These are phyloP conservation scores for Porites cylindrica DNA, from an alignment of 92 coral and sea anemone genomes.

Conservation along the genomic window DNA sequence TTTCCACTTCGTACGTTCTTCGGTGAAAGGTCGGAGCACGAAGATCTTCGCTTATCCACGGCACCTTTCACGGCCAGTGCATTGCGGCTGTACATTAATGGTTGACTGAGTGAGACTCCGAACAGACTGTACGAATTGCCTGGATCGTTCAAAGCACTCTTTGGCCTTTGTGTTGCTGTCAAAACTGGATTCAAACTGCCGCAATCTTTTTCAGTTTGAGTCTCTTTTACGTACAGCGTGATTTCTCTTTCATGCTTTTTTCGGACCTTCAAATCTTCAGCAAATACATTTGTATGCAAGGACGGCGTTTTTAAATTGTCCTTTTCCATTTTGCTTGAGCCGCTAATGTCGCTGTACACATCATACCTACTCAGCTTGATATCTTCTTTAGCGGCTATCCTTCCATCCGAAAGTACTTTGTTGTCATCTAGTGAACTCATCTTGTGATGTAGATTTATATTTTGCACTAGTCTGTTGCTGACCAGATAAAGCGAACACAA, in stretches of 20 bases:
- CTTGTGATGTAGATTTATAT: not conserved
- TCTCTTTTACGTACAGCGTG: constrained; percentile 13
- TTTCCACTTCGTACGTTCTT: not conserved
- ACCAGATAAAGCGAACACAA: not conserved
- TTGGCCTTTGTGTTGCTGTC: constrained; percentile 23
- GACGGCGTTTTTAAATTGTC: constrained; percentile 10
- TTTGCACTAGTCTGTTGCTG: not conserved
- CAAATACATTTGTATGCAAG: constrained; percentile 2
- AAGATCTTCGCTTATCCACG: constrained; percentile 5
- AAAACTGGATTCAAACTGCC: not conserved
- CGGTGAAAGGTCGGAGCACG: constrained; percentile 6
- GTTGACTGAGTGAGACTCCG: constrained; percentile 37
- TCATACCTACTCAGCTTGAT: constrained; percentile 18
- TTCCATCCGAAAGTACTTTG: not conserved
- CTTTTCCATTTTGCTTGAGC: not conserved
- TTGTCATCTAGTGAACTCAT: constrained; percentile 18
- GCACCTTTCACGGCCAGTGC: not conserved
- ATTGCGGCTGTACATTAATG: constrained; percentile 42
- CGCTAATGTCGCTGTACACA: not conserved
- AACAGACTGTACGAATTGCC: constrained; percentile 23
- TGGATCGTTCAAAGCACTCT: constrained; percentile 20
- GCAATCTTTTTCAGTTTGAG: not conserved
- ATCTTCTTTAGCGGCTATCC: not conserved
- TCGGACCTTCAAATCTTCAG: not conserved
- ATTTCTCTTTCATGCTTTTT: constrained; percentile 5